Conservation (phyloP, 2,888 invertebrate genomes). For the Amphiduros pacificus region DNA sequence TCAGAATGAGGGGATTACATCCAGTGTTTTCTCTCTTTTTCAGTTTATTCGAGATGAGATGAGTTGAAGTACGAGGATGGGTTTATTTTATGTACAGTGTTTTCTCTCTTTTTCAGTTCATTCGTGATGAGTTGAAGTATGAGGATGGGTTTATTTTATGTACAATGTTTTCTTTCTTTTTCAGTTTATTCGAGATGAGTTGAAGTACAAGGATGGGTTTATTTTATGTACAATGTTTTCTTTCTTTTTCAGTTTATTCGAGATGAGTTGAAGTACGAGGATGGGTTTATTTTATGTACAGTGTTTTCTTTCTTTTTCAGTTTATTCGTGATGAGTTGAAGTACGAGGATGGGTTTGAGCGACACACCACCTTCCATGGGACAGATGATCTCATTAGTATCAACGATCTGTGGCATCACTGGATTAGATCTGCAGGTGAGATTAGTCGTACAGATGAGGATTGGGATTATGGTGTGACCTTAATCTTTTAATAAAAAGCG, state of each 20-base stretch:
- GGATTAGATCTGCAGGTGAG: constrained; percentile 86
- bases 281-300: constrained; percentile 66
- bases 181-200: constrained; percentile 92
- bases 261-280: constrained; percentile 93
- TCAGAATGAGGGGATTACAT: no score
- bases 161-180: constrained; percentile 35
- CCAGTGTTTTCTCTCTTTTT: constrained; percentile 36
- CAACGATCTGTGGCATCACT: constrained; percentile 95
- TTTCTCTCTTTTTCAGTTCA: constrained; percentile 70
- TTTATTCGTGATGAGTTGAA: constrained; percentile 94
- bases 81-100: constrained; percentile 59
- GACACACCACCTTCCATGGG: constrained; percentile 92
- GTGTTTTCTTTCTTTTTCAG: constrained; percentile 64
- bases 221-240: neutral
- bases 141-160: constrained; percentile 73
- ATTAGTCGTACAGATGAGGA: no score
- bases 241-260: constrained; percentile 77
- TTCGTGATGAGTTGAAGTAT: constrained; percentile 93
- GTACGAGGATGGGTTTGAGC: constrained; percentile 90
- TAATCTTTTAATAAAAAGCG: no score
- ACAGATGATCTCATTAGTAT: constrained; percentile 97
- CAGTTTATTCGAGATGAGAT: constrained; percentile 93
- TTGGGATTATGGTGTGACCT: no score
- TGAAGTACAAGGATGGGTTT: constrained; percentile 92
- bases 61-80: constrained; percentile 95